Base-by-base conservation (phyloP, 2,113 vertebrate genomes). In the Cromileptes altivelis region DNA sequence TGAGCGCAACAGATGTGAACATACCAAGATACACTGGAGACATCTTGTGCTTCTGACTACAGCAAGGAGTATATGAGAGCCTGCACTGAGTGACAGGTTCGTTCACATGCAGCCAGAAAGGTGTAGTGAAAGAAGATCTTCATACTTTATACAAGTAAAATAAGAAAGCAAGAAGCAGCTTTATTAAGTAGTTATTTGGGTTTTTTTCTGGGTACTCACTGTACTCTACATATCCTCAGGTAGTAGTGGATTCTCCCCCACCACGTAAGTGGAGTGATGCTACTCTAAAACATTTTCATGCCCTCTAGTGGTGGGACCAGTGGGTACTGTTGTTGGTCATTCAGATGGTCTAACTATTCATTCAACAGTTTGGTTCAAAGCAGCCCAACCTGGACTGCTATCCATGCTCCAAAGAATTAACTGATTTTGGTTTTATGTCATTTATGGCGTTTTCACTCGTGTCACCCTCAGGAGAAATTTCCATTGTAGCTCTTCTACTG, bases 1-100 rank as follows among this genome's bases (percentile, higher is more conserved):
- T 58, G 92, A 84, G 30, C 14, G 3, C 12, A 92, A 12, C 93
- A 94, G 92, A 93, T 93, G 91, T 85, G 85, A 84, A 82, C 82
- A 83, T 89, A 83, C 78, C 37, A 11, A 0, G 30, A 79, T 33
- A 50, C 88, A 79, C 86, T 8, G 68, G 86, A 84, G 86, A 88
- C 63, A 8, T 15, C 21, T 4, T 13, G 5, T 49, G 10, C 58
- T 76, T 82, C 17, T 53, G 2, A 14, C 56, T 65, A 47, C 62
- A 61, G 18, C 10, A 25, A 11, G 23, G 25, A 60, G 27, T 45
- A 33, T 17, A 17, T 12, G 64, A 50, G 67, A 55, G 50, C 11
- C 27, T 57, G n/a, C 9, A 45, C 33, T 14, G 47, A 52, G 50
- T 64, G 67, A 60, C 50, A 45, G 30, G 4, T 30, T 30, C 11